These are phyloP conservation scores for Amphiprion percula DNA, from an alignment of 2,113 vertebrate genomes.

Conservation along the genomic window DNA sequence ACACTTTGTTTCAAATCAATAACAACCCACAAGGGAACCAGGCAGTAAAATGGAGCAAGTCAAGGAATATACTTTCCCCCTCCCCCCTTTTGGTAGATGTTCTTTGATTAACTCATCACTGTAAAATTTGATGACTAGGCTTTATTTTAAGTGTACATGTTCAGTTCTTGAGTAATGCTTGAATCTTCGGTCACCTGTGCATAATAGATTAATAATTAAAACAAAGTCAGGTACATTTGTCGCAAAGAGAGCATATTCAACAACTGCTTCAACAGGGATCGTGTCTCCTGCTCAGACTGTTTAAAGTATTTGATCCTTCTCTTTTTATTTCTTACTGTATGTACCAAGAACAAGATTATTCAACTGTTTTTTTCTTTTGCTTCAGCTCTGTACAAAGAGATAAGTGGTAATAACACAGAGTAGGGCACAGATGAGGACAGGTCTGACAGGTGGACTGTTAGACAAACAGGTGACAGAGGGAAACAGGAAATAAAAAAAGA, in stretches of 20 bases:
- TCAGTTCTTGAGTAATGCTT: too few species aligned
- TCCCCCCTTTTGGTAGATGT: neutral
- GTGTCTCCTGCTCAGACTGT: too few species aligned
- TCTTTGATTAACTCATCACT: slow-evolving; percentile 33
- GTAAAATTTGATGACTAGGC: slow-evolving; percentile 25
- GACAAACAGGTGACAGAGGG: slow-evolving; percentile 60
- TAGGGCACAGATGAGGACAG: slow-evolving; percentile 29
- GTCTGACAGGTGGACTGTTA: slow-evolving; percentile 64
- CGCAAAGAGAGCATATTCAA: neutral
- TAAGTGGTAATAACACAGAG: slow-evolving; percentile 21
- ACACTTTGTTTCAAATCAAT: slow-evolving; percentile 77
- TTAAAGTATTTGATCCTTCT: neutral
- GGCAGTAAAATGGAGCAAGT: slow-evolving; percentile 65
- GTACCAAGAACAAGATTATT: slow-evolving; percentile 1
- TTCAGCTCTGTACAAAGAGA: slow-evolving; percentile 17
- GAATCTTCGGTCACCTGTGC: too few species aligned
- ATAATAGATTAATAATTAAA: too few species aligned
- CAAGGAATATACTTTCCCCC: slow-evolving; percentile 49
- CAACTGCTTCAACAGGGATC: too few species aligned
- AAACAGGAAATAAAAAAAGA: slow-evolving; percentile 26
- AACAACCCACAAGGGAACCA: slow-evolving; percentile 63
- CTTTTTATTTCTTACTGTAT: neutral
- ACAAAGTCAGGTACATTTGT: too few species aligned
- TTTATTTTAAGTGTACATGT: slow-evolving; percentile 1
- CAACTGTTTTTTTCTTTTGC: slow-evolving; percentile 18